These are phyloP conservation scores for Lasiurus cinereus DNA, from an alignment of 2,113 vertebrate species.

Conservation along the genomic window DNA sequence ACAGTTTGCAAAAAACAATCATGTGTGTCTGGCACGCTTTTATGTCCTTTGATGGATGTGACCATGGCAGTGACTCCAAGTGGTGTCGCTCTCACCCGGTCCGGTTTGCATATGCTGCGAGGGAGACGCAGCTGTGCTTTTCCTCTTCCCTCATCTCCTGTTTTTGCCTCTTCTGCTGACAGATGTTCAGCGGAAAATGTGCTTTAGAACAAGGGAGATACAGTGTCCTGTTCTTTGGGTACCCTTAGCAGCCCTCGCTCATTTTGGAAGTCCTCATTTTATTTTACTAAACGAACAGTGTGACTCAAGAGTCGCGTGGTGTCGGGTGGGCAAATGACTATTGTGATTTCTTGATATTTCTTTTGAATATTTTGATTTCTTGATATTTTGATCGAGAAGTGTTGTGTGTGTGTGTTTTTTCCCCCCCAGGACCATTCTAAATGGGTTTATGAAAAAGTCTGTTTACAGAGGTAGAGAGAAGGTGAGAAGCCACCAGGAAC, in stretches of 20 bases:
- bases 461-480: too few relatives aligned
- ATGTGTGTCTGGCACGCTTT: background rate
- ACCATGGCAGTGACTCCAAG: background rate
- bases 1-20: background rate
- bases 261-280: constrained; percentile 33
- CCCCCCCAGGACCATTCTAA: too few relatives aligned
- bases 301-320: background rate
- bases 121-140: background rate
- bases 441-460: too few relatives aligned
- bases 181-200: background rate
- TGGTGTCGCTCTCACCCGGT: background rate
- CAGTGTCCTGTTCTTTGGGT: background rate
- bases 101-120: background rate
- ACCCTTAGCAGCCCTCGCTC: background rate
- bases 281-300: background rate
- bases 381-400: background rate
- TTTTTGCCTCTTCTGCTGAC: background rate
- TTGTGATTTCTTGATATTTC: constrained; percentile 39
- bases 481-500: too few relatives aligned
- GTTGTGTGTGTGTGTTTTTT: too few relatives aligned
- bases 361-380: background rate
- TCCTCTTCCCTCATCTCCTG: background rate
- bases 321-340: background rate
- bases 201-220: background rate
- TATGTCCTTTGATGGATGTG: background rate